Evolutionary conservation across 2,888 invertebrate species (phyloP), one percentile per base, ranked within the genome.

Genomic region (Criorhina ranunculi): DNA sequence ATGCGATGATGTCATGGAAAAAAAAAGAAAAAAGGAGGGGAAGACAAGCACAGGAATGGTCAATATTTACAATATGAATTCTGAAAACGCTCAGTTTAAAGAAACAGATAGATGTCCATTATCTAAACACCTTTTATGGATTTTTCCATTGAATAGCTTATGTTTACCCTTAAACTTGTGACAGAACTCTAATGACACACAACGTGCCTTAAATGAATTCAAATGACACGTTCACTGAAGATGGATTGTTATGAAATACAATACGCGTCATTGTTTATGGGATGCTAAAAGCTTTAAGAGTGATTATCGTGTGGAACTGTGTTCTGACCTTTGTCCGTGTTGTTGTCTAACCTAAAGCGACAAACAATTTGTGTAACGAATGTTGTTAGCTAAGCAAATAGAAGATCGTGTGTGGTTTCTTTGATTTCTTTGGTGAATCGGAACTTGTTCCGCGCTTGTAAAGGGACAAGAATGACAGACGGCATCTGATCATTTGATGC

Each of bases 231-330:
- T 15, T 15, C 29, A 33, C 17, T 59, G 59, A 59, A 17, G 37
- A 67, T 29, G 42, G 42, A 2, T 15, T 51, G 40, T 29, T 31
- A 49, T 11, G 75, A 66, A 67, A 59, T 59, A 59, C 59, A 67
- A 67, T 59, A 29, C 49, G 4, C 33, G 29, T 9, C 15, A 24
- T 15, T 42, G 60, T 31, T 15, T 40, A 12, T 9, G n/a, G 19
- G 19, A 8, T 46, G 17, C 46, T 46, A n/a, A 49, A 46, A 46
- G 12, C 19, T 35, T 35, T 9, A 29, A 6, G 9, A 59, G 42
- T 29, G 15, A 15, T 59, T 42, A 31, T 49, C n/a, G 24, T 49
- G 0, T 17, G 33, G 19, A 49, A n/a, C 17, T 24, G n/a, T 29
- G n/a, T n/a, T n/a, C 11, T n/a, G 49, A n/a, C 29, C 49, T 24